Evolutionary conservation across 2,888 invertebrate species (phyloP).

Genomic region (Sphaerophoria rueppellii): DNA sequence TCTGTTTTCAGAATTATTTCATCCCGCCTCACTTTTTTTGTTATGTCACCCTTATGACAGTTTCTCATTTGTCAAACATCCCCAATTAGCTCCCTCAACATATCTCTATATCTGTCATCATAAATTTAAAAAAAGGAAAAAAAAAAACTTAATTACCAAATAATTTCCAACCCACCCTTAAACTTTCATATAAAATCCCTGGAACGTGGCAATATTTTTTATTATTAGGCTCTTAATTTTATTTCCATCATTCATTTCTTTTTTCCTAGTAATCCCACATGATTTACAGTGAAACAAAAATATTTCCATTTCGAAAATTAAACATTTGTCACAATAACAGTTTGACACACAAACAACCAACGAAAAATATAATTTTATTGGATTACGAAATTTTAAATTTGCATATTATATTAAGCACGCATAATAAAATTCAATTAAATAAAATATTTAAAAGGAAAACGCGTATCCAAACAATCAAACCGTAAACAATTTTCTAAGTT

Average conservation of each 20-base stretch:
- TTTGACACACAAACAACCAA: background rate
- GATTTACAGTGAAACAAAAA: background rate
- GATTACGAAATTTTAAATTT: conserved; percentile 58
- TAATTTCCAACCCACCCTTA: too few species aligned
- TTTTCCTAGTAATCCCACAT: background rate
- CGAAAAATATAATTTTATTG: conserved; percentile 16
- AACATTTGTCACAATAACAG: conserved; percentile 41
- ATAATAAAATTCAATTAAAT: conserved; percentile 54
- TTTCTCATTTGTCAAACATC: too few species aligned
- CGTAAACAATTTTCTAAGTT: background rate
- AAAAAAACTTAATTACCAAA: too few species aligned
- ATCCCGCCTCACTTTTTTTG: too few species aligned
- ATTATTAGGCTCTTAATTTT: background rate
- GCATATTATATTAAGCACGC: conserved; percentile 56
- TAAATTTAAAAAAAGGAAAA: too few species aligned
- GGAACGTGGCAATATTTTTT: background rate
- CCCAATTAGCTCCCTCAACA: too few species aligned
- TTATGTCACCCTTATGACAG: too few species aligned
- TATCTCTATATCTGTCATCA: too few species aligned
- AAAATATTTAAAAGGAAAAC: background rate
- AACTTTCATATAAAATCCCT: background rate
- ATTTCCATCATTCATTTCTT: background rate
- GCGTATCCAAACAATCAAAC: conserved; percentile 5
- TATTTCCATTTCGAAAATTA: conserved; percentile 31
- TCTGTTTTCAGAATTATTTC: too few species aligned